Base-by-base conservation (phyloP, 1,140 invertebrate genomes). In the Zaprionus ghesquierei region DNA sequence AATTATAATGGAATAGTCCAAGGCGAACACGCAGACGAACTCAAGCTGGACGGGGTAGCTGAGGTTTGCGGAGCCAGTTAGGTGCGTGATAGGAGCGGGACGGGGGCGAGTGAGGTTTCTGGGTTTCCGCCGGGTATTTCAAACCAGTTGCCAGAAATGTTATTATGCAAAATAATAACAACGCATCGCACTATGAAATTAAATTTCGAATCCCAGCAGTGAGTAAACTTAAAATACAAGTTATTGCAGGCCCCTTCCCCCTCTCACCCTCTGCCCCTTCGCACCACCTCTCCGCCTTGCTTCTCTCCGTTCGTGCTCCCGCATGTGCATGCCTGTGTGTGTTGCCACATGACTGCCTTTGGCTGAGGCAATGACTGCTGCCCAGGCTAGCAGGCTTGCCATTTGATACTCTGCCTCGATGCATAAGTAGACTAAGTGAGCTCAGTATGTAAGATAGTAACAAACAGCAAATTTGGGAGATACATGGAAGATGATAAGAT, bases 141-240 rank as follows among this genome's bases (percentile, higher is more conserved):
- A 53, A 54, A 70, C 29, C 59, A 44, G 62, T 69, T 69, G 62
- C 74, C 75, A 61, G 71, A 89, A 89, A 89, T 89, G 75, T 79
- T 89, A 89, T 89, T 89, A 89, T 89, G 85, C 80, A 89, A 85
- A 89, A 89, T 89, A 90, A 89, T 89, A 89, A 89, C 85, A 84
- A 90, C 84, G 85, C 85, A 89, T 62, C 85, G 81, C 80, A 89
- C 85, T 89, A 89, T 89, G 80, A 89, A 89, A 89, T 89, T 89
- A 89, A 89, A 89, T 89, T 89, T 84, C 49, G 71, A 89, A 79
- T 89, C 86, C 80, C 85, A 89, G 85, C 86, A 89, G 85, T 81
- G 85, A 81, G 77, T 86, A 80, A 89, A 89, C 85, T 89, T 78
- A 85, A 89, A 90, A 81, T 89, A 81, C 86, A 89, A 89, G 80